Conservation (phyloP, 37 sponge, comb jelly and placozoan species). For the Ianthella basta region DNA sequence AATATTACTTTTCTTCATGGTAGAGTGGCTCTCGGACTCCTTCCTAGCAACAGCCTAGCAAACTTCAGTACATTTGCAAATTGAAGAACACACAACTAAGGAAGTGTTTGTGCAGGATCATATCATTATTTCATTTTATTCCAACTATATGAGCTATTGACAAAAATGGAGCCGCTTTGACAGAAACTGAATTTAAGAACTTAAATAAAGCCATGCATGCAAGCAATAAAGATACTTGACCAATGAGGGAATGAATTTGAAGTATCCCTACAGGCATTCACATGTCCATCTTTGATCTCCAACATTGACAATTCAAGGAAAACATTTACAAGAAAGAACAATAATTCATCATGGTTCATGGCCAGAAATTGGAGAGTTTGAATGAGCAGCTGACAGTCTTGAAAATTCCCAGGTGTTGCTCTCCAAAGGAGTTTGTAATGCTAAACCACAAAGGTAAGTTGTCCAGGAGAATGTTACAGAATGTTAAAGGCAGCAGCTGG, state of each 20-base stretch:
- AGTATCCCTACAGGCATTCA: conserved; percentile 15
- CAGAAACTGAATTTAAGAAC: conserved; percentile 32
- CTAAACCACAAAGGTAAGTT: background rate
- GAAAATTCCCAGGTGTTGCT: conserved; percentile 21
- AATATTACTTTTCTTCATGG: too few relatives aligned
- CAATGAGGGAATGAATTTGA: background rate
- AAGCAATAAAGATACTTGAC: conserved; percentile 7
- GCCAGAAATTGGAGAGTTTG: conserved; percentile 3
- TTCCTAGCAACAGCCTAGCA: too few relatives aligned
- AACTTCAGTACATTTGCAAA: too few relatives aligned
- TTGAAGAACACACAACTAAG: too few relatives aligned
- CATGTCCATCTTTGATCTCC: background rate
- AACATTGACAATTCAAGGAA: background rate
- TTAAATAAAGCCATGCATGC: conserved; percentile 24
- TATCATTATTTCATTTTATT: too few relatives aligned
- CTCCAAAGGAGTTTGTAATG: background rate
- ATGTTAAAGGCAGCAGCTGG: conserved; percentile 20
- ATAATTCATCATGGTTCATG: conserved; percentile 5
- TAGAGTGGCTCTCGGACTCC: too few relatives aligned
- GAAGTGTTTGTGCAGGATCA: too few relatives aligned
- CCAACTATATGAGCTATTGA: too few relatives aligned
- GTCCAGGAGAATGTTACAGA: conserved; percentile 24
- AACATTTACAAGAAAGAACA: conserved; percentile 9
- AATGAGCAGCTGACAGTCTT: background rate
- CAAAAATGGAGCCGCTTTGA: too few relatives aligned